Evolutionary conservation across 2,113 vertebrate species (phyloP).

Genomic region (Solenodon paradoxus): DNA sequence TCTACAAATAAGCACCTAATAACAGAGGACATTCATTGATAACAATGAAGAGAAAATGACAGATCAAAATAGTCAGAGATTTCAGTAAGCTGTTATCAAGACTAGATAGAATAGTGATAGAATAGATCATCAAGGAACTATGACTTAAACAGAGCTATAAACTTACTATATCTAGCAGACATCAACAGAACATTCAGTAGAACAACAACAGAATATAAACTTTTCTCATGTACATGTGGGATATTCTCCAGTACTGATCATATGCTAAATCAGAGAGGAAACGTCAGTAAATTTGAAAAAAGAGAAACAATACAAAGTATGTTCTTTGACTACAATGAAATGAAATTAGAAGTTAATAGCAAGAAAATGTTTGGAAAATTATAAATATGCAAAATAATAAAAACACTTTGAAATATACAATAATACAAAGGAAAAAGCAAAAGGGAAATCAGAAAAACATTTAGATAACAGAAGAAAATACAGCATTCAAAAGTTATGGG

Average conservation of each 20-base stretch:
- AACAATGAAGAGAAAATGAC: background rate
- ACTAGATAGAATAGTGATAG: background rate
- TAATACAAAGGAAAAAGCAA: background rate
- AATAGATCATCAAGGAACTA: background rate
- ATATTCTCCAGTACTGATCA: no score
- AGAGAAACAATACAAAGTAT: no score
- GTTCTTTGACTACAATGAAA: no score
- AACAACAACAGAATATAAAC: background rate
- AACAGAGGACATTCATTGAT: background rate
- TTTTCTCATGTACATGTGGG: background rate
- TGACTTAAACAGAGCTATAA: background rate
- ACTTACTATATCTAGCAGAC: background rate
- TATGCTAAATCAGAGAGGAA: no score
- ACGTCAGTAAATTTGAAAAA: no score
- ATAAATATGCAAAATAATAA: background rate
- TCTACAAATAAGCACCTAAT: background rate
- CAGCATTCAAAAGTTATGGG: background rate
- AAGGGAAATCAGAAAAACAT: background rate
- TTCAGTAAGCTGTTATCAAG: background rate
- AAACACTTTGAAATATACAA: background rate
- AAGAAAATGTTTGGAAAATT: background rate
- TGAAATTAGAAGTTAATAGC: background rate
- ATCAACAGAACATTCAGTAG: background rate
- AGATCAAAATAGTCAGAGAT: background rate
- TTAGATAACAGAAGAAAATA: background rate